phyloP scores from a whole-genome alignment of 64 coral and sea anemone species.

The Stichodactyla mertensii region DNA sequence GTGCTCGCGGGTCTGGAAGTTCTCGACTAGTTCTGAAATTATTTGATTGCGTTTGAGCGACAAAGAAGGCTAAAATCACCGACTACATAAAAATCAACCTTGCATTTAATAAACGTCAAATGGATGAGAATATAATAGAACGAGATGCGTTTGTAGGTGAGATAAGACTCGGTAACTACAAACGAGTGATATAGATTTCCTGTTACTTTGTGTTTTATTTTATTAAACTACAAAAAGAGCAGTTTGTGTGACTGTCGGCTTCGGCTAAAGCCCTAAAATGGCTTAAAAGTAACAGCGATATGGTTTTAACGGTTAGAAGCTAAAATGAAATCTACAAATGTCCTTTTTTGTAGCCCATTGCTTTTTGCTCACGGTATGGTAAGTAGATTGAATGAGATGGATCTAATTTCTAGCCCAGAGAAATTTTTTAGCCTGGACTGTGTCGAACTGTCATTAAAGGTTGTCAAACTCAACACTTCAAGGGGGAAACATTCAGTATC shows the following conservation, averaged over 20 bases:
- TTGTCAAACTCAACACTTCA: too few relatives aligned
- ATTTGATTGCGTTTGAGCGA: neutral
- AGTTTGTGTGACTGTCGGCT: neutral
- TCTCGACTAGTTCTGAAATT: neutral
- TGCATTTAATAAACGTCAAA: neutral
- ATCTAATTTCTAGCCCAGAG: neutral
- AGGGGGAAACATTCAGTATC: too few relatives aligned
- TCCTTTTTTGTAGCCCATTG: neutral
- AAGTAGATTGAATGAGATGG: neutral
- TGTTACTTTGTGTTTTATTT: neutral
- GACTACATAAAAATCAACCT: neutral
- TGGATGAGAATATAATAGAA: neutral
- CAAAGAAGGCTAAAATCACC: neutral
- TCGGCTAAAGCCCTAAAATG: neutral
- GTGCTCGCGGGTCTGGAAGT: neutral
- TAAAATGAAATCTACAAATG: neutral
- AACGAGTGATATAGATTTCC: slow-evolving; percentile 10
- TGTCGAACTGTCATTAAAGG: too few relatives aligned
- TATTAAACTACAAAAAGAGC: neutral
- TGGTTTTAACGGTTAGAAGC: neutral
- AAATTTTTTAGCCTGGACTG: neutral
- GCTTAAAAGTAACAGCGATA: neutral
- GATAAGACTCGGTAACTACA: neutral
- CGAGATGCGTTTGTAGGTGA: neutral
- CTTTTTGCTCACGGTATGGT: neutral